Evolutionary conservation across 1,140 invertebrate species (phyloP).

Genomic region (Drosophila mauritiana): DNA sequence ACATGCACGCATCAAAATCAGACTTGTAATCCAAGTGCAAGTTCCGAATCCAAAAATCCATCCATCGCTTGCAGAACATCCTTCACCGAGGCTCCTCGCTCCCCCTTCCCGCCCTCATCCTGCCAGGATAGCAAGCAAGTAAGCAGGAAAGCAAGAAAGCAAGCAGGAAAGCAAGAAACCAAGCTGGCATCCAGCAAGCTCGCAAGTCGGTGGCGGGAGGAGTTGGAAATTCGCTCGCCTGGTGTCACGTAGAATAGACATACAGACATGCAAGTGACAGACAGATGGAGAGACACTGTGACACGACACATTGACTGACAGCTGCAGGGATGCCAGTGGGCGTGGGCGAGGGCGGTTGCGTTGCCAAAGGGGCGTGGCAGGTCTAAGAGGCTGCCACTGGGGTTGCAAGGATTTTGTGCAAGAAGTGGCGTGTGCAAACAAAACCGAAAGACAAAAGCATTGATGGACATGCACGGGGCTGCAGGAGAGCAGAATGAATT

Average conservation of each 20-base stretch:
- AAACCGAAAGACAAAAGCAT: slow-evolving; percentile 78
- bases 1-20: slow-evolving; percentile 83
- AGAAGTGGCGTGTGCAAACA: slow-evolving; percentile 78
- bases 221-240: slow-evolving; percentile 57
- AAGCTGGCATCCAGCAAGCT: slow-evolving; percentile 18
- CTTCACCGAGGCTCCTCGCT: slow-evolving; percentile 30
- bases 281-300: slow-evolving; percentile 84
- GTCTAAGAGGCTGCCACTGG: slow-evolving; percentile 29
- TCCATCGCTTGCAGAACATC: slow-evolving; percentile 72
- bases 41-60: slow-evolving; percentile 83
- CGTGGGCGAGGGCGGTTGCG: slow-evolving; percentile 6
- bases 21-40: slow-evolving; percentile 83
- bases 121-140: slow-evolving; percentile 27
- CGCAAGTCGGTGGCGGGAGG: slow-evolving; percentile 14
- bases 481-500: neutral
- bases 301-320: slow-evolving; percentile 84
- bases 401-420: slow-evolving; percentile 73
- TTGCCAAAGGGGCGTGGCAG: slow-evolving; percentile 34
- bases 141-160: slow-evolving; percentile 14
- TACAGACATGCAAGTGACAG: slow-evolving; percentile 81
- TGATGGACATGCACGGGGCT: slow-evolving; percentile 61
- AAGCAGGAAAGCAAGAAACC: slow-evolving; percentile 16
- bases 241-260: slow-evolving; percentile 84
- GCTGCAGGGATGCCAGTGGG: slow-evolving; percentile 70
- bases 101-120: slow-evolving; percentile 20